Evolutionary conservation across 2,113 vertebrate genomes (phyloP), one percentile per base, ranked within the genome.

Genomic region (Nerophis lumbriciformis): DNA sequence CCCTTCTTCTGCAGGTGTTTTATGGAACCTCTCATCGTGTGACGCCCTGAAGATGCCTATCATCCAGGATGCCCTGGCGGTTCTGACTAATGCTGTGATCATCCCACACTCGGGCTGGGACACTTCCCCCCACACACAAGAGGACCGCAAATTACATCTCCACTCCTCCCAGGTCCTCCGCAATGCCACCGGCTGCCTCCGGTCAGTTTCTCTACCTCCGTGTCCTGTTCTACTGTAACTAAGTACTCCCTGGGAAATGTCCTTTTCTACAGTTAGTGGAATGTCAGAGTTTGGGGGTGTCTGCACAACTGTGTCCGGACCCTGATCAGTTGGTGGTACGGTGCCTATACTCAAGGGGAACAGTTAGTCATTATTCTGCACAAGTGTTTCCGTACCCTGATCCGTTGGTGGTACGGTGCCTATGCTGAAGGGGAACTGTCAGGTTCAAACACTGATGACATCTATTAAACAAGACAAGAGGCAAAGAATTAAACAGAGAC

Each of bases 1-100:
- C 49, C 21, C n/a, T 9, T 68, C 42, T 53, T 61, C 63, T 16
- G n/a, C 70, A 99, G 96, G 96, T 72, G 96, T 98, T 76, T 89
- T 99, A 73, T 99, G 97, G 96, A 98, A 99, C 85, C 90, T 99
- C 3, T 99, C 97, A 0, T 99, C 97, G 5, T 99, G 97, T 4
- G 97, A 99, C 72, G 95, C 94, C 58, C 91, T 99, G 84, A 99
- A 99, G 89, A 99, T 99, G 97, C 96, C 97, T 72, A 99, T 99
- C 82, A 98, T 99, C 88, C 97, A 99, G 87, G 97, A 99, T 47
- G 95, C 97, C 75, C 92, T 99, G 45, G 93, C 94, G 10, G 97
- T 98, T 73, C 88, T 99, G 88, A 98, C 96, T 87, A 98, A 97
- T 19, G 93, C 95, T 6, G 95, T 99, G 86, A 98, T 99, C 77